phyloP scores from a whole-genome alignment of 2,888 invertebrate genomes.

The Chydorus sphaericus region DNA sequence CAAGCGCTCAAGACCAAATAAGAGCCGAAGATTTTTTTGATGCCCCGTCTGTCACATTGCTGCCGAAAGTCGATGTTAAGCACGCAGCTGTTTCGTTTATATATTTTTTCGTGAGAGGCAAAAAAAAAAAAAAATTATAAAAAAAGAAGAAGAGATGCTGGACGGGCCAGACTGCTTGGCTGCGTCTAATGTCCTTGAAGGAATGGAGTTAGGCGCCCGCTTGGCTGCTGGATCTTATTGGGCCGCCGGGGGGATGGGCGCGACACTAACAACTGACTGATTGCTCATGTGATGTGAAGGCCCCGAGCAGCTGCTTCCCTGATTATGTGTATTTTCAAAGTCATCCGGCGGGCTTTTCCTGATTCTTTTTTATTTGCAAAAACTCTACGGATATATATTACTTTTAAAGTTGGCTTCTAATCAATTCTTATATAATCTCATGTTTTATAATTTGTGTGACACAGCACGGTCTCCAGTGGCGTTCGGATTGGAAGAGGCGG shows the following conservation, averaged over 20 bases:
- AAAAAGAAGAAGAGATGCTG: background rate
- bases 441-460: conserved; percentile 5
- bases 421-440: background rate
- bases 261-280: background rate
- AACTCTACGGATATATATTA: background rate
- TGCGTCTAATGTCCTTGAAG: conserved; percentile 8
- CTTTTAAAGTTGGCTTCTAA: background rate
- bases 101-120: background rate
- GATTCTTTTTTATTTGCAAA: background rate
- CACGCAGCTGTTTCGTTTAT: too few relatives aligned
- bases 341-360: background rate
- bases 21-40: too few relatives aligned
- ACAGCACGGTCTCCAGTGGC: conserved; percentile 14
- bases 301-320: too few relatives aligned
- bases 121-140: background rate
- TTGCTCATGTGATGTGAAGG: background rate
- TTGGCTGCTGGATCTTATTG: background rate
- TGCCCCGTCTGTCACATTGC: too few relatives aligned
- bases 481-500: conserved; percentile 10
- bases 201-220: too few relatives aligned
- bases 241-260: background rate
- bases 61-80: too few relatives aligned
- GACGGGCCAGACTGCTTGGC: conserved; percentile 12
- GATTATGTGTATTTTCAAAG: background rate
- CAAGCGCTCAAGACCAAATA: background rate